phyloP scores from a whole-genome alignment of 2,888 invertebrate species.

The Ochlodes sylvanus region DNA sequence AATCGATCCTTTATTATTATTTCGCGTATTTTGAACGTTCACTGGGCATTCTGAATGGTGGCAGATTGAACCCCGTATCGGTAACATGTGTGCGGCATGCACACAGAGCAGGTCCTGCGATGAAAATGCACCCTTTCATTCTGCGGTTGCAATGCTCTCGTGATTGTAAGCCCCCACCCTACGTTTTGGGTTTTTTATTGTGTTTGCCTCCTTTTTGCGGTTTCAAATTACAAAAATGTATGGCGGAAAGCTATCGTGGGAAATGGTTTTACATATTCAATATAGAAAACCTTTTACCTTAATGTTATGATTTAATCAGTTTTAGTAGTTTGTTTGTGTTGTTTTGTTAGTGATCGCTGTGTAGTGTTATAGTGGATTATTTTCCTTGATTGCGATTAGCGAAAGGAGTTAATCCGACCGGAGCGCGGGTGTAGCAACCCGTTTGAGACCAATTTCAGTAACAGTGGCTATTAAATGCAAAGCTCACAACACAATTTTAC shows the following conservation, averaged over 20 bases:
- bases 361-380: background rate
- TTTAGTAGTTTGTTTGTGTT: background rate
- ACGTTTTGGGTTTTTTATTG: constrained; percentile 25
- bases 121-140: constrained; percentile 31
- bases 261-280: constrained; percentile 14
- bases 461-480: too few relatives aligned
- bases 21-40: constrained; percentile 8
- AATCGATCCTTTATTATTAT: constrained; percentile 10
- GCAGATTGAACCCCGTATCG: constrained; percentile 4
- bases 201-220: constrained; percentile 25
- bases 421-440: too few relatives aligned
- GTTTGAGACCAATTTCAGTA: too few relatives aligned
- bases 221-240: constrained; percentile 27
- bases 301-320: background rate
- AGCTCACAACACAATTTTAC: too few relatives aligned
- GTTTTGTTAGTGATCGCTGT: background rate
- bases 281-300: background rate
- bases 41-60: constrained; percentile 13
- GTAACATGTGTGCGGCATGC: constrained; percentile 16
- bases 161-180: constrained; percentile 29
- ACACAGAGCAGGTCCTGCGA: constrained; percentile 18
- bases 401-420: too few relatives aligned
- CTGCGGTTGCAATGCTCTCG: constrained; percentile 26
- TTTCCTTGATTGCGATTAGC: background rate
- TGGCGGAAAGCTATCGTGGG: constrained; percentile 13